A percentile compares a stretch with the other conserved stretches of the same genome.
These are phyloP conservation scores for Dynastes hyllus DNA, from an alignment of 2,888 invertebrate species.

Conservation along the genomic window DNA sequence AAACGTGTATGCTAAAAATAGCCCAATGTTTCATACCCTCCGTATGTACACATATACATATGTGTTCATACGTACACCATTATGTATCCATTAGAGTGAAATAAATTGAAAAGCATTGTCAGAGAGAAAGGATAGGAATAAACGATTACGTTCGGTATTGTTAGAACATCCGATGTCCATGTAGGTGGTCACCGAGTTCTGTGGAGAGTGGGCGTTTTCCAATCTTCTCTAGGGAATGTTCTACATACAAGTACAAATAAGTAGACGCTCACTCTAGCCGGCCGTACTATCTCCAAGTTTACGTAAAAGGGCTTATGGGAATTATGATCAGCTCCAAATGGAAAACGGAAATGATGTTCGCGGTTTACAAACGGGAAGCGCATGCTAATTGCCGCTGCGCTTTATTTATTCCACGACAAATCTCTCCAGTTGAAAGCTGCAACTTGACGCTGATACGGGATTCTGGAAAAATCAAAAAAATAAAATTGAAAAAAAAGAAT, in stretches of 20 bases:
- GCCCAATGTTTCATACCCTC: too few species aligned
- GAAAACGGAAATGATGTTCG: neutral
- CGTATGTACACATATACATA: too few species aligned
- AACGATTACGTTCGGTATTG: conserved; percentile 40
- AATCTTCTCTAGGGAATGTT: conserved; percentile 1
- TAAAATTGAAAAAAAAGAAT: too few species aligned
- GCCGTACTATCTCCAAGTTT: neutral
- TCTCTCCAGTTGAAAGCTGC: neutral
- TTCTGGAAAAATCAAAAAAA: too few species aligned
- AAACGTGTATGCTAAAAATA: neutral
- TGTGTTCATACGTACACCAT: neutral
- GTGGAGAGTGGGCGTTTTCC: conserved; percentile 29
- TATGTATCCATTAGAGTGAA: conserved; percentile 18
- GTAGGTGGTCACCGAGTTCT: conserved; percentile 33
- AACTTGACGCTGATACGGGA: too few species aligned
- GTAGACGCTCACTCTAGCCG: neutral
- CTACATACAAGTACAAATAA: conserved; percentile 29
- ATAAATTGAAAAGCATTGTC: conserved; percentile 46
- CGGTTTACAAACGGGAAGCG: neutral
- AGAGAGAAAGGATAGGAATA: conserved; percentile 23
- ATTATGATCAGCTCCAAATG: neutral
- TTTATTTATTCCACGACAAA: neutral
- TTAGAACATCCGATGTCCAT: conserved; percentile 33
- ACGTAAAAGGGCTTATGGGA: neutral
- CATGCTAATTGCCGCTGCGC: neutral